A percentile compares a stretch with the other conserved stretches of the same genome.
Conservation (phyloP, 2,113 vertebrate genomes). For the Triplophysa siluroides region DNA sequence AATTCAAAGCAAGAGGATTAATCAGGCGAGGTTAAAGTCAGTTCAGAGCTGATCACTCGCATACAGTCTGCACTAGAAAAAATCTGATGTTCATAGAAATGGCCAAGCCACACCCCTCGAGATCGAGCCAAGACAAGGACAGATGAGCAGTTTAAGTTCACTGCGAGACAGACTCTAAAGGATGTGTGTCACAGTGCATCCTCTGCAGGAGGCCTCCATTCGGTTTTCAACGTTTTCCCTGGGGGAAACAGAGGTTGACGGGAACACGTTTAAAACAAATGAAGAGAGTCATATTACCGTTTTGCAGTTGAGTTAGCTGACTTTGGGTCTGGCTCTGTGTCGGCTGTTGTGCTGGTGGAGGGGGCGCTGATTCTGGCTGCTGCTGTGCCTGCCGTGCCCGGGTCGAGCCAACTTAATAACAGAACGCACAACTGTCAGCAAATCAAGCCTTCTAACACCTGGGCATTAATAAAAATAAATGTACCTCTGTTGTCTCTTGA, state of each 20-base stretch:
- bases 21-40: constrained; percentile 60
- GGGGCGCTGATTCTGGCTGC: constrained; percentile 79
- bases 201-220: constrained; percentile 3
- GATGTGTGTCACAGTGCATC: constrained; percentile 4
- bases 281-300: constrained; percentile 75
- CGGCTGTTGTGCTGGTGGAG: constrained; percentile 71
- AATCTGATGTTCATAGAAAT: not conserved
- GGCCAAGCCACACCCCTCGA: not conserved
- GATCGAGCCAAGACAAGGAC: constrained; percentile 9
- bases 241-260: constrained; percentile 14
- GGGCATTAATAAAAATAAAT: constrained; percentile 24
- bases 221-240: not conserved
- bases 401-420: constrained; percentile 79
- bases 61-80: not conserved
- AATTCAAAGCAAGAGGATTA: constrained; percentile 62
- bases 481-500: constrained; percentile 94
- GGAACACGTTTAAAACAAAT: constrained; percentile 3
- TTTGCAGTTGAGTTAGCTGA: constrained; percentile 83
- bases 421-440: constrained; percentile 30
- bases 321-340: constrained; percentile 72
- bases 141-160: constrained; percentile 14
- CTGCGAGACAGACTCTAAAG: not conserved
- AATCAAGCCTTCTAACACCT: not conserved
- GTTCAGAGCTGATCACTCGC: constrained; percentile 29
- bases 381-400: constrained; percentile 84